phyloP scores from a whole-genome alignment of 2,888 invertebrate species.

The Galerucella calmariensis region DNA sequence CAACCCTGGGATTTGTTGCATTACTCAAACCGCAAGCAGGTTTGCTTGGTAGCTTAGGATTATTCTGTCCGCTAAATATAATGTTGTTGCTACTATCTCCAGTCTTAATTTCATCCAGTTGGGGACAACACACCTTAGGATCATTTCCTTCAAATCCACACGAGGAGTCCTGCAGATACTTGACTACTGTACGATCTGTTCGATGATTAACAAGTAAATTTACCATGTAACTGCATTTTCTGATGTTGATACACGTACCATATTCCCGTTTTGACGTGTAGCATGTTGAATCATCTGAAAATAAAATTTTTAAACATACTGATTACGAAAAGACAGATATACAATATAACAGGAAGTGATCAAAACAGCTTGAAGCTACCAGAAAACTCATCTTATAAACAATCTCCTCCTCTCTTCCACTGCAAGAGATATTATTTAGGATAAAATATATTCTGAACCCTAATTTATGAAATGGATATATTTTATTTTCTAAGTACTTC shows the following conservation, averaged over 20 bases:
- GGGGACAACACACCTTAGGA: slow-evolving; percentile 75
- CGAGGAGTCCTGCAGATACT: slow-evolving; percentile 71
- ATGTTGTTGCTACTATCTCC: slow-evolving; percentile 25
- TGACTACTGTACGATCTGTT: slow-evolving; percentile 64
- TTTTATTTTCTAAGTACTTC: too few species aligned
- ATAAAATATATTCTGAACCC: too few species aligned
- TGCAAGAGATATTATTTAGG: too few species aligned
- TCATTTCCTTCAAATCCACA: slow-evolving; percentile 76
- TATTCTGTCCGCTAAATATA: slow-evolving; percentile 25
- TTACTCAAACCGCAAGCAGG: slow-evolving; percentile 74
- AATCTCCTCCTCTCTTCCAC: too few species aligned
- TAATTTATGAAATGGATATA: too few species aligned
- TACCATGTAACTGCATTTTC: slow-evolving; percentile 67
- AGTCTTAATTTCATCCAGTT: slow-evolving; percentile 33
- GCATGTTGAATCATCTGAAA: slow-evolving; percentile 61
- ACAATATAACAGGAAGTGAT: background rate
- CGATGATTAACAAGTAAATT: slow-evolving; percentile 65
- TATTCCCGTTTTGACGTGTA: slow-evolving; percentile 64
- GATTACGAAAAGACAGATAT: too few species aligned
- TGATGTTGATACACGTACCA: slow-evolving; percentile 70
- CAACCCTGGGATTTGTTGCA: slow-evolving; percentile 71
- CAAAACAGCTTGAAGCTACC: background rate
- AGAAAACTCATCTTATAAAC: background rate
- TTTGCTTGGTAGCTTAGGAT: slow-evolving; percentile 57
- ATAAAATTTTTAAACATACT: background rate